Evolutionary conservation across 2,888 invertebrate species (phyloP).

Genomic region (Apodemia mormo): DNA sequence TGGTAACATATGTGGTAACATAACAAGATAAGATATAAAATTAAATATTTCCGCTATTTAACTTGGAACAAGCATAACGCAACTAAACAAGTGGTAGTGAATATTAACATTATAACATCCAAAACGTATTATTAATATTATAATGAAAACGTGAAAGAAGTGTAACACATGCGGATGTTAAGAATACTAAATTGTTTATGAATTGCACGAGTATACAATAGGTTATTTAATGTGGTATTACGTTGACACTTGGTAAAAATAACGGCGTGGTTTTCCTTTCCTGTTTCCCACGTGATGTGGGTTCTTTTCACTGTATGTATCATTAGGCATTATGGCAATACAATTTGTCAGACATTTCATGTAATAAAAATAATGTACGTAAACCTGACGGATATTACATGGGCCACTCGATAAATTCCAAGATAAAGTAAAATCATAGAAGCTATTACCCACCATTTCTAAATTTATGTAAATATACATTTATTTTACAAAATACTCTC

Average conservation of each 20-base stretch:
- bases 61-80: background rate
- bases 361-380: background rate
- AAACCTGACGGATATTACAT: too few relatives aligned
- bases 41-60: background rate
- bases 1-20: too few relatives aligned
- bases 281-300: background rate
- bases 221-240: background rate
- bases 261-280: background rate
- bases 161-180: background rate
- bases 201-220: background rate
- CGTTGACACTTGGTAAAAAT: background rate
- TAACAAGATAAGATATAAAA: background rate
- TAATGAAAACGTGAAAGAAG: background rate
- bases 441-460: too few relatives aligned
- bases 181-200: background rate
- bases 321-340: slow-evolving; percentile 18
- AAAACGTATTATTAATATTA: background rate
- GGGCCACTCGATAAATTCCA: too few relatives aligned
- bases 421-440: too few relatives aligned
- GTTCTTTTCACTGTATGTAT: background rate
- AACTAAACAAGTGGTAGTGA: background rate
- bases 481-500: too few relatives aligned
- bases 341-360: slow-evolving; percentile 9
- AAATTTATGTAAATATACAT: too few relatives aligned
- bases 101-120: background rate